A percentile compares a stretch with the other conserved stretches of the same genome.
Evolutionary conservation across 2,888 invertebrate species (phyloP).

Genomic region (Suillia variegata): DNA sequence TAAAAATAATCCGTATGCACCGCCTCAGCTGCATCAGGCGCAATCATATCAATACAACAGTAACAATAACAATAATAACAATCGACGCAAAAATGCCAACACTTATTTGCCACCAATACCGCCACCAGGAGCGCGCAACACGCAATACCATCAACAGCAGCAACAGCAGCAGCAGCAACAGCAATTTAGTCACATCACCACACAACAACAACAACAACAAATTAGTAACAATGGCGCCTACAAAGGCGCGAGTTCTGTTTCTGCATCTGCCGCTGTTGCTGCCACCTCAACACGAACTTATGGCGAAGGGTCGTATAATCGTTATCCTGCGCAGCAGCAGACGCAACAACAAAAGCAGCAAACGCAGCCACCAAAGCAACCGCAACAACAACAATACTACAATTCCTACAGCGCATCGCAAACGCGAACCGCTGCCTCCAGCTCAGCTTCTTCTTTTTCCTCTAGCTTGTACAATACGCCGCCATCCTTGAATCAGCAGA

Average conservation of each 20-base stretch:
- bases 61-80: conserved; percentile 41
- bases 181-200: conserved; percentile 21
- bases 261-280: conserved; percentile 29
- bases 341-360: conserved; percentile 31
- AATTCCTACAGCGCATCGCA: conserved; percentile 46
- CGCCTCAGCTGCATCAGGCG: conserved; percentile 47
- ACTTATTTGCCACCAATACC: conserved; percentile 58
- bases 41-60: conserved; percentile 41
- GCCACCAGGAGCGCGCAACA: conserved; percentile 39
- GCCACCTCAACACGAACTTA: conserved; percentile 26
- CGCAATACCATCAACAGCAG: conserved; percentile 46
- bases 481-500: conserved; percentile 27
- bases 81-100: conserved; percentile 50
- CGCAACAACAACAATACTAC: conserved; percentile 42
- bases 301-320: conserved; percentile 55
- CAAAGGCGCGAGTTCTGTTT: conserved; percentile 38
- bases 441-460: conserved; percentile 36
- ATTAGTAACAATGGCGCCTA: conserved; percentile 41
- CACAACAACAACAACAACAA: conserved; percentile 31
- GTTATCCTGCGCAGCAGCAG: conserved; percentile 33
- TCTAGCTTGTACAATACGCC: too few relatives aligned
- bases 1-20: conserved; percentile 60
- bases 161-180: conserved; percentile 40
- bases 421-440: conserved; percentile 34
- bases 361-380: conserved; percentile 22